Base-by-base conservation (phyloP, 2,113 vertebrate genomes). In the Aythya baeri region DNA sequence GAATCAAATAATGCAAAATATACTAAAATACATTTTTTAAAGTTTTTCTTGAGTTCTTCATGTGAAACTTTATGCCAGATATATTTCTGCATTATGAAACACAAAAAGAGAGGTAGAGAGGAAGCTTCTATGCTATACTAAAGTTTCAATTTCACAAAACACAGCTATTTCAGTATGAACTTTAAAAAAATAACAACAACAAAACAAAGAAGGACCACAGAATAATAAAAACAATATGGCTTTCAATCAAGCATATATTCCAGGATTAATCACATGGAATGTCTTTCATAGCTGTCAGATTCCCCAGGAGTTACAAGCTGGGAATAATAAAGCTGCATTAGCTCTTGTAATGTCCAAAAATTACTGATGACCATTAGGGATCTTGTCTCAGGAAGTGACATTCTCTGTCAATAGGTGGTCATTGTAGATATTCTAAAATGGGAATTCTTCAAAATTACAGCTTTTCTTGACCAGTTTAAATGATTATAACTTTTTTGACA, bases 1-100 rank as follows among this genome's bases (percentile, higher is more conserved):
- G 17, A 90, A 88, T 72, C 1, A 1, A 91, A 89, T 52, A 38
- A 83, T 22, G 9, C 8, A 89, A 74, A 76, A 54, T 18, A 71
- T 0, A 7, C 11, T 4, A 65, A 72, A 86, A 27, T 3, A 14
- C 0, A 3, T 54, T 80, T 66, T 18, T 1, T 81, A 90, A 61
- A 59, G 13, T 57, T 43, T 36, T 62, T 75, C 26, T 71, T 10
- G 43, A 58, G 17, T 46, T 80, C n/a, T 44, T 63, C 0, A n/a
- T 11, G 5, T 46, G 8, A 25, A 6, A 11, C 74, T 78, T 17
- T 62, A 15, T 46, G 75, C 36, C 10, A 86, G 11, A 89, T 62
- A 4, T 70, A 46, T 62, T 91, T 74, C 38, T 80, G 6, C 15
- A 58, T 63, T 83, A 59, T 46, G n/a, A 77, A 89, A 61, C 17